Conservation (phyloP, 2,888 invertebrate species). For the Notodonta ziczac region DNA sequence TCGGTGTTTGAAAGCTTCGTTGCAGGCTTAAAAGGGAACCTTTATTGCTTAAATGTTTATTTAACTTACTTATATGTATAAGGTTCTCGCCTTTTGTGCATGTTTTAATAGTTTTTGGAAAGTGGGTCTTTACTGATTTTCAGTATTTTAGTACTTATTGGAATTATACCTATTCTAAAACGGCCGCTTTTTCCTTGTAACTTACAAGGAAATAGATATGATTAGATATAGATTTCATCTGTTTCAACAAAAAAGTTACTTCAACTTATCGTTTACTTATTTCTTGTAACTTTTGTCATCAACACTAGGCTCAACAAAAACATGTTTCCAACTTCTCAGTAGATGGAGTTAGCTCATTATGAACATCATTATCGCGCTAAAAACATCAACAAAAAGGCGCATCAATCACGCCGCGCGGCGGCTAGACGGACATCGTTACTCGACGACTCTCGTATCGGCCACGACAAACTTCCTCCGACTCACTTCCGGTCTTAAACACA, state of each 20-base stretch:
- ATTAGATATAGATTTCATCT: no score
- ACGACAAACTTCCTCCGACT: constrained; percentile 9
- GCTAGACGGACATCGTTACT: constrained; percentile 6
- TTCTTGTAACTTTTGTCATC: not conserved
- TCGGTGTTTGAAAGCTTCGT: not conserved
- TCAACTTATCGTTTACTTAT: not conserved
- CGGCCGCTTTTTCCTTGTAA: no score
- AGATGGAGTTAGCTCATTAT: not conserved
- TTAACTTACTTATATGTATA: no score
- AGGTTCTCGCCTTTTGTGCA: no score
- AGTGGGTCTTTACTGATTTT: no score
- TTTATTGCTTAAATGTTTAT: no score
- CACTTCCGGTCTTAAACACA: constrained; percentile 6
- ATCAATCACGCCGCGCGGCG: constrained; percentile 2
- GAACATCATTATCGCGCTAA: not conserved
- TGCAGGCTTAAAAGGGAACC: no score
- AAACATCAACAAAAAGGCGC: not conserved
- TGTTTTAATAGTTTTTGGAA: no score
- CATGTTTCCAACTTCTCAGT: not conserved
- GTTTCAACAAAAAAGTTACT: no score
- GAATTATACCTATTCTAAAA: no score
- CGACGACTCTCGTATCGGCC: constrained; percentile 1
- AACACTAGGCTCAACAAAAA: not conserved
- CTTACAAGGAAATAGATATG: no score
- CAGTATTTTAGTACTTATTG: no score